Evolutionary conservation across 1,140 invertebrate genomes (phyloP).

Genomic region (Drosophila bipectinata): DNA sequence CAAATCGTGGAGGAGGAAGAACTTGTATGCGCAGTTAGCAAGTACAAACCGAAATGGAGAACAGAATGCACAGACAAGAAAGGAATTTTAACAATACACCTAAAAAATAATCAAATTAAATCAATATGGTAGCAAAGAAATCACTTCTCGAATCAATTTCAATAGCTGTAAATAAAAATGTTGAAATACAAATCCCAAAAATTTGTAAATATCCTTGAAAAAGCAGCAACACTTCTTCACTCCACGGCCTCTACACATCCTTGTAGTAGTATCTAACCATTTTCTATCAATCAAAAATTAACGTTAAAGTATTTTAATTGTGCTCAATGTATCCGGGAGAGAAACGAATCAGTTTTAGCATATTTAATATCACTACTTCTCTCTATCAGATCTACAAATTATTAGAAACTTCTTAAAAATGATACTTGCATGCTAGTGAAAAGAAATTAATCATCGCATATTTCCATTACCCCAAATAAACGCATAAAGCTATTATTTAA

Average conservation of each 20-base stretch:
- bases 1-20: constrained; percentile 79
- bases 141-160: constrained; percentile 14
- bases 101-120: not conserved
- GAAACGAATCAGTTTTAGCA: constrained; percentile 44
- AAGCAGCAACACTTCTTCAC: constrained; percentile 67
- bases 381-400: constrained; percentile 51
- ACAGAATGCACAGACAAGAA: constrained; percentile 33
- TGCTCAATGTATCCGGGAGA: constrained; percentile 58
- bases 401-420: constrained; percentile 58
- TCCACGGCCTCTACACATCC: constrained; percentile 63
- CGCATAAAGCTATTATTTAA: constrained; percentile 40
- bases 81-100: constrained; percentile 22
- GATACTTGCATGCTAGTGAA: constrained; percentile 66
- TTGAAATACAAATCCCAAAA: constrained; percentile 18
- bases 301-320: constrained; percentile 75
- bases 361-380: constrained; percentile 45
- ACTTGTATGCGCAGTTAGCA: constrained; percentile 46
- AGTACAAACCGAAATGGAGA: constrained; percentile 24
- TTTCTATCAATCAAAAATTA: constrained; percentile 61
- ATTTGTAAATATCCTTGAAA: constrained; percentile 72
- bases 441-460: constrained; percentile 44
- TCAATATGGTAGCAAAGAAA: constrained; percentile 2
- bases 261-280: constrained; percentile 67
- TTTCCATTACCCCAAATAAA: constrained; percentile 52
- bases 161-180: constrained; percentile 47